Base-by-base conservation (phyloP, 2,888 invertebrate genomes). In the Leptinotarsa juncta region DNA sequence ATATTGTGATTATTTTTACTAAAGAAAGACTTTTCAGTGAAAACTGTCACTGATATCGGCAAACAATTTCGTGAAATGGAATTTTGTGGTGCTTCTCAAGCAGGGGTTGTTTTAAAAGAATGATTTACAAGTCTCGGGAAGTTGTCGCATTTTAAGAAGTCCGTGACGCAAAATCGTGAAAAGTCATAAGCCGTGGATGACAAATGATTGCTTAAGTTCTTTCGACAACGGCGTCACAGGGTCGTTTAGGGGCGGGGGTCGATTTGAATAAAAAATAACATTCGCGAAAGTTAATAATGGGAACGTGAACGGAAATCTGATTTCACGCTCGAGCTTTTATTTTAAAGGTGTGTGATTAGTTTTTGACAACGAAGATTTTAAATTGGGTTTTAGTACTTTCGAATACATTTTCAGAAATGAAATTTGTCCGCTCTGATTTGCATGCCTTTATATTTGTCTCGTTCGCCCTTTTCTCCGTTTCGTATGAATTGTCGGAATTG, bases 261-360 rank as follows among this genome's bases (percentile, higher is more conserved):
- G 87, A 88, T 88, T 88, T 88, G 88, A 88, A 88, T 88, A 88
- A 87, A 88, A 87, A 87, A 87, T 87, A 87, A 87, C 87, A 87
- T 87, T 85, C 85, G 83, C 84, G 83, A 86, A 87, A 88, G 88
- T 88, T 88, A 88, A 88, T 88, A 88, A 88, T 86, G 87, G 86
- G 85, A 86, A 88, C 88, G 88, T 88, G 88, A 86, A 86, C 84
- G 85, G 88, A 88, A 88, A 88, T 86, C 85, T 84, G 87, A 88
- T 88, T 87, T 87, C 84, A 84, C 83, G 84, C 83, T 82, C 80
- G 81, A 82, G 84, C 85, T 84, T 86, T 86, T 86, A 85, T 87
- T 83, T 86, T 84, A 83, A 86, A 87, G 87, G 87, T 86, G 86
- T 83, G 85, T 83, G 87, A 87, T 88, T 78, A 78, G 78, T 87